Base-by-base conservation (phyloP, 2,888 invertebrate genomes). In the Selenia dentaria region DNA sequence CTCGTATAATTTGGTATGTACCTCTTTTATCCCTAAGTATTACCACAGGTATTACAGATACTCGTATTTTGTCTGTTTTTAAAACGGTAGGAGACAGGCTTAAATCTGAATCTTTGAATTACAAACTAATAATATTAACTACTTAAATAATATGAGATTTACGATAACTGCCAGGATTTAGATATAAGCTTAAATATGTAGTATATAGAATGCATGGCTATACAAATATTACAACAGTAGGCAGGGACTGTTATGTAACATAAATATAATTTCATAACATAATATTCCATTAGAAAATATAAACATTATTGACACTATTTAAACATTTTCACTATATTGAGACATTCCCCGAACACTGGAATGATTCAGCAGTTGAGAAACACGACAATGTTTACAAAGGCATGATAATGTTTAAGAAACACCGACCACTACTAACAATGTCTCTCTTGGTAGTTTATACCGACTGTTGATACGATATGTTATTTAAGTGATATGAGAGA, bases 1-100 rank as follows among this genome's bases (percentile, higher is more conserved):
- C 37, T 56, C 52, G 52, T 44, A 37, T 53, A 6, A 46, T 49
- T 47, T 50, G 50, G 50, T 51, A 51, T 22, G 50, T 51, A 51
- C 44, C 39, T 18, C 27, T 37, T 47, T 14, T 22, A 22, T 11
- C 41, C 34, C 25, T 36, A 6, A 6, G 11, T 6, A 2, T 28
- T 28, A 22, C 13, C 25, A 13, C n/a, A n/a, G n/a, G n/a, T n/a
- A n/a, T n/a, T n/a, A n/a, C n/a, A n/a, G n/a, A n/a, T n/a, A n/a
- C n/a, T n/a, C n/a, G n/a, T n/a, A n/a, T n/a, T n/a, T n/a, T n/a
- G n/a, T n/a, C n/a, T n/a, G n/a, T n/a, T n/a, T n/a, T n/a, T n/a
- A n/a, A n/a, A n/a, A n/a, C n/a, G 24, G n/a, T 13, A 26, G 14
- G 12, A n/a, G 10, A 9, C 3, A 26, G 2, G 14, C n/a, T 28